Evolutionary conservation across 2,888 invertebrate species (phyloP).

Genomic region (Nemoura dubitans): DNA sequence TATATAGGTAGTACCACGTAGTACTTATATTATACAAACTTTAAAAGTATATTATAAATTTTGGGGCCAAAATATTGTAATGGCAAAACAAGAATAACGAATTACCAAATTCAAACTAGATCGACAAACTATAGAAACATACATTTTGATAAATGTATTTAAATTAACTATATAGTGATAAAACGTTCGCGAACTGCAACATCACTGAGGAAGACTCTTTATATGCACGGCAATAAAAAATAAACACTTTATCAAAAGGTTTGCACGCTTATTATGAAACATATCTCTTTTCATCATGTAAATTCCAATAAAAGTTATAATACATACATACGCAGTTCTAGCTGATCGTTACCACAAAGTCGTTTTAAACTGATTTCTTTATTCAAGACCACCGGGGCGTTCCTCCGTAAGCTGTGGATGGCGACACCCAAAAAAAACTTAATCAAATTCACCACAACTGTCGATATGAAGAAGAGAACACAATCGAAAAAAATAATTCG

Average conservation of each 20-base stretch:
- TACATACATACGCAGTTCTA: background rate
- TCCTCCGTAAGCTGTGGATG: background rate
- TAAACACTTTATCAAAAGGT: background rate
- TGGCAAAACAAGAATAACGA: no score
- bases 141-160: no score
- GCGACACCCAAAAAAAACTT: background rate
- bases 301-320: background rate
- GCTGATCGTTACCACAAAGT: background rate
- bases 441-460: constrained; percentile 4
- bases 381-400: background rate
- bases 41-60: no score
- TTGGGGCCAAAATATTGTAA: no score
- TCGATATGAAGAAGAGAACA: background rate
- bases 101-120: no score
- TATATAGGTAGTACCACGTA: no score
- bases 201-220: no score
- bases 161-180: no score
- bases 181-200: no score
- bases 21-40: no score
- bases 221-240: background rate
- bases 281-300: background rate
- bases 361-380: background rate
- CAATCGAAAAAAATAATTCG: background rate
- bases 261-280: background rate
- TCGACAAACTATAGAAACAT: no score